Evolutionary conservation across 2,113 vertebrate genomes (phyloP), one percentile per base, ranked within the genome.

Genomic region (Zeus faber): DNA sequence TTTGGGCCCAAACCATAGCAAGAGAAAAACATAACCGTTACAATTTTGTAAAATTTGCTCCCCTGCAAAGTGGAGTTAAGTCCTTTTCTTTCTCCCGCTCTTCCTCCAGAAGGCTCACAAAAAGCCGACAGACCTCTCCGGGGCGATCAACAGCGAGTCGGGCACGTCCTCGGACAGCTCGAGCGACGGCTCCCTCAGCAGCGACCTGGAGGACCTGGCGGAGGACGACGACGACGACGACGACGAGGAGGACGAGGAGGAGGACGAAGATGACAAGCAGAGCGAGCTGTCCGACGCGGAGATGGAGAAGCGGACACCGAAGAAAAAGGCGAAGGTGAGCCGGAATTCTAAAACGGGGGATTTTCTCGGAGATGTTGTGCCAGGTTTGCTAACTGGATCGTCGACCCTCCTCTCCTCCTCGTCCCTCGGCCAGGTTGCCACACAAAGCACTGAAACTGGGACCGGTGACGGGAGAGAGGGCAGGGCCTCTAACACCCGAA

Each of bases 151-250:
- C 79, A 99, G 95, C 57, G 97, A 99, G 70, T 96, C 94, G 0
- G 96, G 93, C 68, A 91, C 96, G 16, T 95, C 94, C 8, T 94
- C 96, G 29, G 95, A 98, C 80, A 96, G 92, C 54, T 95, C 96
- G 14, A 97, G 94, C 56, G 95, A 98, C 67, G 97, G 93, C n/a
- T 89, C 94, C 54, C 95, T 95, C 65, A 99, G 94, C 64, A 97
- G 93, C 39, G 95, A 99, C 69, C 92, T 96, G 0, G 97, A 99
- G 65, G 97, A 99, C 69, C 83, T 97, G 2, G 93, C 92, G 7
- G 96, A 97, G 56, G 95, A 97, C 62, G 96, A 97, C 37, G 93
- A 95, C 14, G 94, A 97, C 2, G 89, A 91, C 0, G 88, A 81
- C 0, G 87, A 92, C 14, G 89, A 91, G 0, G 87, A 90, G 0